These are phyloP conservation scores for Amiota mariae DNA, from an alignment of 2,888 invertebrate species.

Conservation along the genomic window DNA sequence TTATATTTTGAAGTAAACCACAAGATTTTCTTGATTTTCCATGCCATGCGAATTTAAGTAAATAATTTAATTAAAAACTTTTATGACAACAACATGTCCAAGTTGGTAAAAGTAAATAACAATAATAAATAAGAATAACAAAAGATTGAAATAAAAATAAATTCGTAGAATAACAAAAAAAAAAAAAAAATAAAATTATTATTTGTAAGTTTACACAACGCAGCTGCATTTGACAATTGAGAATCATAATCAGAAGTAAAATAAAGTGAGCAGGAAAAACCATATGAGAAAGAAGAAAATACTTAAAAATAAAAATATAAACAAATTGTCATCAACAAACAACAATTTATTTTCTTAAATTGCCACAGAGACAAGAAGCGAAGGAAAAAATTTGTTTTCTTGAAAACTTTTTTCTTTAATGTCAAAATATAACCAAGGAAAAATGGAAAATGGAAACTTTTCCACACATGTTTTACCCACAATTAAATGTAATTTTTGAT, in stretches of 20 bases:
- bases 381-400: constrained; percentile 19
- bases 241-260: neutral
- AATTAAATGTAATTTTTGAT: constrained; percentile 65
- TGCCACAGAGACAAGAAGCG: neutral
- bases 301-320: neutral
- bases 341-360: neutral
- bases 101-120: constrained; percentile 26
- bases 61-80: constrained; percentile 64
- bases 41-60: constrained; percentile 43
- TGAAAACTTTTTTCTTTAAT: constrained; percentile 19
- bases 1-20: neutral
- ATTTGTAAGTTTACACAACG: constrained; percentile 2
- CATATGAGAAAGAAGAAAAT: neutral
- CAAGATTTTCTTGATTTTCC: neutral
- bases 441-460: constrained; percentile 49
- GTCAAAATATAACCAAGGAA: constrained; percentile 22
- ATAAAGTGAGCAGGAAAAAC: neutral
- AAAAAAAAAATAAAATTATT: no score
- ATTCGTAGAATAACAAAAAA: constrained; percentile 40
- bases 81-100: constrained; percentile 61
- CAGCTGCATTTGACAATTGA: constrained; percentile 7
- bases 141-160: constrained; percentile 46
- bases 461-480: constrained; percentile 64
- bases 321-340: constrained; percentile 14
- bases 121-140: neutral